These are phyloP conservation scores for Cephalopachus bancanus DNA, from an alignment of 2,797 vertebrate genomes.

Conservation along the genomic window DNA sequence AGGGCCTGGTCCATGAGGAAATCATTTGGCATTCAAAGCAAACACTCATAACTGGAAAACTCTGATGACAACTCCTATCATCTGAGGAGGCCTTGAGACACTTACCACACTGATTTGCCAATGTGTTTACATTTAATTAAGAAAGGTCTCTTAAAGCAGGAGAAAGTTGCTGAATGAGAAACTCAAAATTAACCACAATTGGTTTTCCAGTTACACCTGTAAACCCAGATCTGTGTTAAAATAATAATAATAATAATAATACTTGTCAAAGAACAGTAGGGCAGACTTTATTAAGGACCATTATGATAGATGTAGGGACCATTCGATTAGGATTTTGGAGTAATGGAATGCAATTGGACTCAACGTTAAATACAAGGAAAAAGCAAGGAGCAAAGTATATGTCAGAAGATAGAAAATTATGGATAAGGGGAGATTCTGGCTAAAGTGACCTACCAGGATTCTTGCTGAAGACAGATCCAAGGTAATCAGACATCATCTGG, in stretches of 20 bases:
- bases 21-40: constrained; percentile 46
- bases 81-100: not conserved
- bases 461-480: not conserved
- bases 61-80: not conserved
- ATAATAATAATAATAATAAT: not conserved
- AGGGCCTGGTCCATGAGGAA: not conserved
- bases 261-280: not conserved
- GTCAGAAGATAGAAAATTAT: not conserved
- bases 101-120: constrained; percentile 28
- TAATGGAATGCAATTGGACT: too few relatives aligned
- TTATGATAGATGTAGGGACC: too few relatives aligned
- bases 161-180: constrained; percentile 38
- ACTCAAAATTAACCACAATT: not conserved
- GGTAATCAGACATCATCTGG: not conserved
- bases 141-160: constrained; percentile 44
- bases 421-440: not conserved
- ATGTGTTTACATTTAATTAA: constrained; percentile 77
- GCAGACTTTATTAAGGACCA: not conserved
- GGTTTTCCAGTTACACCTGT: not conserved
- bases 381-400: not conserved
- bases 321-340: not conserved
- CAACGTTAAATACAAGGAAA: not conserved
- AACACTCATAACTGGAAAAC: not conserved
- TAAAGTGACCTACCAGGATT: not conserved
- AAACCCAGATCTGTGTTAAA: not conserved